phyloP scores from a whole-genome alignment of 2,113 vertebrate species.

The Odocoileus virginianus region DNA sequence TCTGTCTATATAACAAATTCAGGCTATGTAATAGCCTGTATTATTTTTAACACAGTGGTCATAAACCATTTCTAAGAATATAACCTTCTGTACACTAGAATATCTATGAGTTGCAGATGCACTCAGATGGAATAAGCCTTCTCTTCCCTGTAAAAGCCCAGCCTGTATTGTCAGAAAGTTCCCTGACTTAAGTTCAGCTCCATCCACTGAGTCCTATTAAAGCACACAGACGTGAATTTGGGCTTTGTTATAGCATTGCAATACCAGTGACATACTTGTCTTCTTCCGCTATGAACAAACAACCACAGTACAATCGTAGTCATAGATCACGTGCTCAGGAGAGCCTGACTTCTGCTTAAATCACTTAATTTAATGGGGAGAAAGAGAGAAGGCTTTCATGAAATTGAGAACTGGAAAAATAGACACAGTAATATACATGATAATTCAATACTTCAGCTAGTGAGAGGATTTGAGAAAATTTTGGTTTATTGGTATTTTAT shows the following conservation, averaged over 20 bases:
- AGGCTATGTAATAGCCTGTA: neutral
- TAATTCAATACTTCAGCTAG: neutral
- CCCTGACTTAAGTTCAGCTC: neutral
- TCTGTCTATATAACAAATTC: neutral
- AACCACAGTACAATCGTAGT: rapidly evolving
- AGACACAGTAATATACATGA: neutral
- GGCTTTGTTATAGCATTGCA: neutral
- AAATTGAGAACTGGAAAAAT: neutral
- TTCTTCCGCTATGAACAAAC: neutral
- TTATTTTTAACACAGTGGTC: neutral
- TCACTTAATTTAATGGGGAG: neutral
- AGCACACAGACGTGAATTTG: neutral
- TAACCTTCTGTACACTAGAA: neutral
- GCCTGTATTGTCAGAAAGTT: neutral
- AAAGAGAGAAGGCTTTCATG: neutral
- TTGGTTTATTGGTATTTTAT: neutral
- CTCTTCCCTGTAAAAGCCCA: neutral
- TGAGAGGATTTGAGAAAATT: neutral
- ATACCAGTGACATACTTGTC: rapidly evolving
- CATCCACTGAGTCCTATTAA: neutral
- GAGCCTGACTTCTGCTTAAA: neutral
- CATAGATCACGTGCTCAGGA: neutral
- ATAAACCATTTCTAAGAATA: neutral
- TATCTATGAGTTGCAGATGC: neutral
- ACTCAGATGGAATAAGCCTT: neutral